Evolutionary conservation across 2,797 vertebrate genomes (phyloP).

Genomic region (Gallinago solitaria): DNA sequence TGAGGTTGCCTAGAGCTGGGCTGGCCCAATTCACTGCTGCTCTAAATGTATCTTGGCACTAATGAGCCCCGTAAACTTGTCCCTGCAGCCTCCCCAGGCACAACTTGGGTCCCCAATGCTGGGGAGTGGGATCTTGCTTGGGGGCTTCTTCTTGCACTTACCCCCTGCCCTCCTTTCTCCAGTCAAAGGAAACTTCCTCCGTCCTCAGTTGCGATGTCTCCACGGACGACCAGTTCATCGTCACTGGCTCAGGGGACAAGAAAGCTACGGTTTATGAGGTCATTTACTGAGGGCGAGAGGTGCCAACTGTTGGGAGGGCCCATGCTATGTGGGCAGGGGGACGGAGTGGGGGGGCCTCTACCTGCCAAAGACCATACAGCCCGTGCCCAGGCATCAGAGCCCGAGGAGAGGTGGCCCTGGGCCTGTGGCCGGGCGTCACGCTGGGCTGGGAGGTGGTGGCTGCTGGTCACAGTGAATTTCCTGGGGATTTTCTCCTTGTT

Average conservation of each 20-base stretch:
- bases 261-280: slow-evolving; percentile 93
- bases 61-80: rapidly evolving
- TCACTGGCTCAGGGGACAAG: slow-evolving; percentile 89
- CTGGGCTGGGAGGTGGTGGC: not conserved
- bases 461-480: not conserved
- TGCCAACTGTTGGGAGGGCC: not conserved
- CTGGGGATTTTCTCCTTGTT: slow-evolving; percentile 18
- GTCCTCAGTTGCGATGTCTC: slow-evolving; percentile 89
- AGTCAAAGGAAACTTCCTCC: slow-evolving; percentile 86
- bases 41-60: not conserved
- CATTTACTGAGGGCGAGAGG: slow-evolving; percentile 79
- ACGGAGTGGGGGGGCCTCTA: not conserved
- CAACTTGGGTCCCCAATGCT: rapidly evolving
- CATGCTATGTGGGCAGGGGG: rapidly evolving
- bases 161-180: not conserved
- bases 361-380: not conserved
- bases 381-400: not conserved
- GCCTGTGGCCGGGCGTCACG: not conserved
- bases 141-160: not conserved
- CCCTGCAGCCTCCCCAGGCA: not conserved
- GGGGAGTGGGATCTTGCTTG: rapidly evolving
- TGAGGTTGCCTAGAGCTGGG: not conserved
- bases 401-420: not conserved
- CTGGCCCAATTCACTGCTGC: too few species aligned
- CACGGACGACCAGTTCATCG: slow-evolving; percentile 83